A percentile compares a stretch with the other conserved stretches of the same genome.
Evolutionary conservation across 92 coral and sea anemone species (phyloP).

Genomic region (Heteractis magnifica): DNA sequence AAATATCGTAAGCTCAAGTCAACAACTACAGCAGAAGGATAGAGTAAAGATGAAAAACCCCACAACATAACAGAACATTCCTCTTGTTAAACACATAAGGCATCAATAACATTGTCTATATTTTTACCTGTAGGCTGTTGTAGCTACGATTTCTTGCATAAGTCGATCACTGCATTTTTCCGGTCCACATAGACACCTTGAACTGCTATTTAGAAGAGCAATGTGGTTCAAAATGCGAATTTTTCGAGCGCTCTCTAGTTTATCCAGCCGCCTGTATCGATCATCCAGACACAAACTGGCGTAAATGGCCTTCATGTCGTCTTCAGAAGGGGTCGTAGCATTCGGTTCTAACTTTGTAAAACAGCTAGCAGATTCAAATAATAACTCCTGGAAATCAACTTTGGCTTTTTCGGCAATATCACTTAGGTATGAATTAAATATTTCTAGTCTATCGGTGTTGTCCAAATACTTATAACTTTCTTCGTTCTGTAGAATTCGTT

Average conservation of each 20-base stretch:
- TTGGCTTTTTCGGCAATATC: slow-evolving; percentile 90
- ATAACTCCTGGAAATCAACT: slow-evolving; percentile 90
- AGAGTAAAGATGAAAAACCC: not conserved
- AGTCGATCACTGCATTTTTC: slow-evolving; percentile 92
- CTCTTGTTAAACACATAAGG: not conserved
- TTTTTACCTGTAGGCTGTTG: slow-evolving; percentile 90
- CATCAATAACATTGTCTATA: not conserved
- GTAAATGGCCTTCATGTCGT: slow-evolving; percentile 78
- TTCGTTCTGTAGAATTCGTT: slow-evolving; percentile 78
- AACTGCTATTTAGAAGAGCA: slow-evolving; percentile 90
- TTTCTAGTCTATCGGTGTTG: slow-evolving; percentile 70
- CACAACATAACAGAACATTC: not conserved
- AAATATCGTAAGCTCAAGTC: not conserved
- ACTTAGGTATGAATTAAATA: slow-evolving; percentile 82
- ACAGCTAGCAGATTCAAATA: slow-evolving; percentile 93
- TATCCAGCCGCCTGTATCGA: slow-evolving; percentile 86
- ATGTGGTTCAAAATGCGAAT: slow-evolving; percentile 86
- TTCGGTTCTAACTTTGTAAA: slow-evolving; percentile 83
- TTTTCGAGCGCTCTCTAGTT: slow-evolving; percentile 78
- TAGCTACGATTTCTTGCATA: slow-evolving; percentile 96
- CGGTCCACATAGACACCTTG: slow-evolving; percentile 91
- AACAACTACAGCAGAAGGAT: not conserved
- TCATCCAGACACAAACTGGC: slow-evolving; percentile 81
- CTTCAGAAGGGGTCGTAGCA: slow-evolving; percentile 77
- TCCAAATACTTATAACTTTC: slow-evolving; percentile 90